These are phyloP conservation scores for Loripinus fragilis DNA, from an alignment of 2,888 invertebrate genomes.

Conservation along the genomic window DNA sequence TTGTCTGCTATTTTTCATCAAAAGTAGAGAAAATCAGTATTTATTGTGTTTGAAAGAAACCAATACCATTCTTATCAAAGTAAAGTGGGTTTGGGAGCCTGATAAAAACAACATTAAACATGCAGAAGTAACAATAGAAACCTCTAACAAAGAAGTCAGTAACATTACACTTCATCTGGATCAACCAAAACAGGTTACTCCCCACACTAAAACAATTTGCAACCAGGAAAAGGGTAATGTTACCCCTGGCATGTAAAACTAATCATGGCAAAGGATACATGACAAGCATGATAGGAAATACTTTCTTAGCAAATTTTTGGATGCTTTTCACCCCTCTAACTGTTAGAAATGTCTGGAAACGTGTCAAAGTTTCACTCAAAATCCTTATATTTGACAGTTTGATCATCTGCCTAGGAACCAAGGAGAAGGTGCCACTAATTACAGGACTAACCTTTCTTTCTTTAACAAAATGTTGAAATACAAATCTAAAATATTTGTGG, in stretches of 20 bases:
- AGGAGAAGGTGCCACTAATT: constrained; percentile 12
- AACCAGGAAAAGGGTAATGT: constrained; percentile 15
- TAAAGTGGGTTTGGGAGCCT: background rate
- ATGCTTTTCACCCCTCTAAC: background rate
- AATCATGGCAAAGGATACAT: constrained; percentile 8
- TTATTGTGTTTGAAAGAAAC: constrained; percentile 4
- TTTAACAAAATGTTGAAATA: no score
- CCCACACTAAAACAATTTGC: constrained; percentile 17
- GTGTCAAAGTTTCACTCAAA: constrained; percentile 18
- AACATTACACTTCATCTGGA: background rate
- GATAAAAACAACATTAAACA: constrained; percentile 20
- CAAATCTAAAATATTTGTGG: no score
- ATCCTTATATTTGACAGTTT: background rate
- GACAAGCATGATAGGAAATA: background rate
- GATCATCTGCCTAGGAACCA: background rate
- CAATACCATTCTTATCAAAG: constrained; percentile 1
- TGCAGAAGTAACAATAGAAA: background rate
- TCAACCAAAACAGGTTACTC: constrained; percentile 2
- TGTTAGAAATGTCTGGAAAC: background rate
- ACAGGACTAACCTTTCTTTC: background rate
- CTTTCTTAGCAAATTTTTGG: background rate
- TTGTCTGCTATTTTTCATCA: no score
- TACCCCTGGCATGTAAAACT: constrained; percentile 19
- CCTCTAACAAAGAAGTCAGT: background rate
- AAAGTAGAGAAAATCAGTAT: no score